Conservation (phyloP, 1,140 invertebrate species). For the Hyles vespertilio region DNA sequence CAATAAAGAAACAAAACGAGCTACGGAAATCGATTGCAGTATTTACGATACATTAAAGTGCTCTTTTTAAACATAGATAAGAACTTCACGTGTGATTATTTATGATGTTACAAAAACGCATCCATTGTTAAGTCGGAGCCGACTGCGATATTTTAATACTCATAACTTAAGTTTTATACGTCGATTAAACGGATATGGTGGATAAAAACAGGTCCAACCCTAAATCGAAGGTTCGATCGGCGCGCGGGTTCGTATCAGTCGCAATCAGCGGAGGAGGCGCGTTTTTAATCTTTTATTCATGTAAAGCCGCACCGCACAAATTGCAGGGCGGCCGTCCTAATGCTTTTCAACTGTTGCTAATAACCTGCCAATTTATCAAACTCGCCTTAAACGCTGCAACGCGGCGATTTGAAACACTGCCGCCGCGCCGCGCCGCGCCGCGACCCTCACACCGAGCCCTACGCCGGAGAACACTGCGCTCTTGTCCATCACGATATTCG, state of each 20-base stretch:
- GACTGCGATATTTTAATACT: conserved; percentile 23
- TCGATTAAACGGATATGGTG: conserved; percentile 39
- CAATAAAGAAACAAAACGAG: too few relatives aligned
- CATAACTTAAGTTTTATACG: conserved; percentile 34
- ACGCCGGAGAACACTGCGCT: conserved; percentile 1
- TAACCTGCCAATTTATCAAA: conserved; percentile 75
- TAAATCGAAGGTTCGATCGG: conserved; percentile 44
- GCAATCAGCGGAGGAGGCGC: conserved; percentile 51
- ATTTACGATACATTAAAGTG: too few relatives aligned
- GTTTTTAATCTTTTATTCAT: conserved; percentile 73
- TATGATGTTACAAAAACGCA: too few relatives aligned
- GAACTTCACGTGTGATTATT: too few relatives aligned
- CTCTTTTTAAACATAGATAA: too few relatives aligned
- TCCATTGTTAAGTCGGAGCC: too few relatives aligned
- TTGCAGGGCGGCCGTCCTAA: conserved; percentile 69
- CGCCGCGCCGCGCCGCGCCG: too few relatives aligned
- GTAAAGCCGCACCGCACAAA: conserved; percentile 55
- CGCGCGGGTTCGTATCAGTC: conserved; percentile 42
- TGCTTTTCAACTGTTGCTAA: conserved; percentile 74
- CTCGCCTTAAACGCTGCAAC: conserved; percentile 41
- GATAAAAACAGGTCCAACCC: conserved; percentile 40
- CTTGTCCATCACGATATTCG: conserved; percentile 3
- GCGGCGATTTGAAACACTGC: conserved; percentile 14
- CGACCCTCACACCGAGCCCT: too few relatives aligned
- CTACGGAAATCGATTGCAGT: too few relatives aligned